Conservation (phyloP, 64 coral and sea anemone genomes). For the Orbicella faveolata region DNA sequence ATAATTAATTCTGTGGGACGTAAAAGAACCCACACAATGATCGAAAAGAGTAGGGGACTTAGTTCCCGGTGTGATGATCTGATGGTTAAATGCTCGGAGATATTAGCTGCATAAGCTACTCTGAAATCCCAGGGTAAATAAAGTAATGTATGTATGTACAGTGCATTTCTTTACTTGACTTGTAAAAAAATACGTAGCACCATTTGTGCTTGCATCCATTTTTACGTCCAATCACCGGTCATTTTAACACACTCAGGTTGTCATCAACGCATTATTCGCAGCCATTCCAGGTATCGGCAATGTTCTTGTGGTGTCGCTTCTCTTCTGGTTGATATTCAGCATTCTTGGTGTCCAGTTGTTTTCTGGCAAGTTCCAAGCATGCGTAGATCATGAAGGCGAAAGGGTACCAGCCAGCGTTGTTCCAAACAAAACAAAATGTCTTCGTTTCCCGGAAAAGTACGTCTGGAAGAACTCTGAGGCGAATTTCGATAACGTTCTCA, state of each 20-base stretch:
- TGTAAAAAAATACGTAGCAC: too few relatives aligned
- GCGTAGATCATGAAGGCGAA: constrained; percentile 52
- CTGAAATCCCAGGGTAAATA: too few relatives aligned
- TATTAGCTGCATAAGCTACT: too few relatives aligned
- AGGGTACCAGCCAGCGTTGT: constrained; percentile 41
- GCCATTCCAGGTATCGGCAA: constrained; percentile 85
- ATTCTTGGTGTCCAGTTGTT: constrained; percentile 86
- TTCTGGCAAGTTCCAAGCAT: constrained; percentile 69
- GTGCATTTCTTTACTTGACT: too few relatives aligned
- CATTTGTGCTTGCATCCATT: not conserved
- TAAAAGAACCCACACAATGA: too few relatives aligned
- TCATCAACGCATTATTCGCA: constrained; percentile 80
- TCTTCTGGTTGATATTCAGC: constrained; percentile 93
- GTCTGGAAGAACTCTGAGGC: constrained; percentile 66
- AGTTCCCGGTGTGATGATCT: too few relatives aligned
- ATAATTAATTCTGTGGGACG: too few relatives aligned
- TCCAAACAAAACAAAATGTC: constrained; percentile 56
- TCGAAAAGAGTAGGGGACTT: too few relatives aligned
- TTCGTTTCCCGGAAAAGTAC: constrained; percentile 40
- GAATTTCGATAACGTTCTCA: constrained; percentile 84
- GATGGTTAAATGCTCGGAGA: too few relatives aligned
- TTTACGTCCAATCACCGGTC: not conserved
- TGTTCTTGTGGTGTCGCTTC: constrained; percentile 71
- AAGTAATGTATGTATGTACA: too few relatives aligned
- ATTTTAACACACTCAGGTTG: constrained; percentile 63